Percentiles rank a stretch among this genome's conserved stretches.
phyloP scores from a whole-genome alignment of 2,113 vertebrate genomes.

The Platysternon megacephalum region DNA sequence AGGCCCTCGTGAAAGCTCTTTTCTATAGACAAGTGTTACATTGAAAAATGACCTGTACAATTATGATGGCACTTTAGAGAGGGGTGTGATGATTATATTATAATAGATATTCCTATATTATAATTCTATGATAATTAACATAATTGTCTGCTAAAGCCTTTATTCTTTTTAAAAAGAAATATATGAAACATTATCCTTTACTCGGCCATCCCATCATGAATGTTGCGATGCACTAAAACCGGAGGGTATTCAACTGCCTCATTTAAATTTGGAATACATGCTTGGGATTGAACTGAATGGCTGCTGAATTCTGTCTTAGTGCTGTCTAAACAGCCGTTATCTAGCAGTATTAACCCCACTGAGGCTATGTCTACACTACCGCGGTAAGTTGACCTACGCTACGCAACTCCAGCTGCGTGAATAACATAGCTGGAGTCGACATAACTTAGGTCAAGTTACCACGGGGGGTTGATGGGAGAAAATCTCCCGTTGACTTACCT shows the following conservation, averaged over 20 bases:
- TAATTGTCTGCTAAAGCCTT: neutral
- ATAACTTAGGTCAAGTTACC: too few species aligned
- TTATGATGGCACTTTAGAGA: slow-evolving; percentile 8
- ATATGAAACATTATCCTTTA: neutral
- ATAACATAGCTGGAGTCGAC: too few species aligned
- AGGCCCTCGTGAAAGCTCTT: neutral
- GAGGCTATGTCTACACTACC: too few species aligned
- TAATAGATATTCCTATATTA: neutral
- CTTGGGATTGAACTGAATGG: neutral
- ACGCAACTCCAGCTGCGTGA: too few species aligned
- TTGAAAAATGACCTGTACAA: neutral
- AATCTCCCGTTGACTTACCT: too few species aligned
- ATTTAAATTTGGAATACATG: neutral
- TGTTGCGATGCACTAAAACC: neutral
- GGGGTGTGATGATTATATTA: neutral
- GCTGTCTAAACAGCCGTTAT: neutral
- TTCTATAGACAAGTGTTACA: neutral
- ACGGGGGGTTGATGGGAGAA: too few species aligned
- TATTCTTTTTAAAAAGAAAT: neutral
- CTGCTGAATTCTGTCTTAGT: neutral
- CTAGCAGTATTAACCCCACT: neutral
- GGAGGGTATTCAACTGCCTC: neutral
- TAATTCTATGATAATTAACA: slow-evolving; percentile 11
- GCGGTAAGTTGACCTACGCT: too few species aligned
- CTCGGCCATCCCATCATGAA: neutral